phyloP scores from a whole-genome alignment of 2,888 invertebrate genomes.

The Caenorhabditis doughertyi region DNA sequence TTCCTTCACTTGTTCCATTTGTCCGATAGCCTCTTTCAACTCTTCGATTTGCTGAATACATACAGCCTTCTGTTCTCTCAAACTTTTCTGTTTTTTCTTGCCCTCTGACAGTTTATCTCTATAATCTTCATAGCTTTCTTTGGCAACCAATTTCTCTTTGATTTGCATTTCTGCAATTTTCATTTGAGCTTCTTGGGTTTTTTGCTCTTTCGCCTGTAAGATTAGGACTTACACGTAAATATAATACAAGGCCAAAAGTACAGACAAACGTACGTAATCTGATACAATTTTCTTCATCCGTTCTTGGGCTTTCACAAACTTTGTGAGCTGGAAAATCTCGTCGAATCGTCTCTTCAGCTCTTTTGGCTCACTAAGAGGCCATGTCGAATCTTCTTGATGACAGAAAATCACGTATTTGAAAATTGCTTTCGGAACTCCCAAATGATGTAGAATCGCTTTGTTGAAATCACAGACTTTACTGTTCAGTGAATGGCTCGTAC shows the following conservation, averaged over 20 bases:
- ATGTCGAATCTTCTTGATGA: conserved; percentile 97
- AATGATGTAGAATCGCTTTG: conserved; percentile 84
- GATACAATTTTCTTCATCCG: conserved; percentile 85
- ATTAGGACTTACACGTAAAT: no score
- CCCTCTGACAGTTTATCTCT: conserved; percentile 17
- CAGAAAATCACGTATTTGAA: conserved; percentile 98
- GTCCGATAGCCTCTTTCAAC: conserved; percentile 31
- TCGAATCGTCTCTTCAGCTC: conserved; percentile 96
- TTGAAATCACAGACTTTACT: conserved; percentile 79
- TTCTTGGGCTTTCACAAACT: conserved; percentile 91
- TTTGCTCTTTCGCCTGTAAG: conserved; percentile 42
- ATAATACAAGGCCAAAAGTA: neutral
- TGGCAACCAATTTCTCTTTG: conserved; percentile 30
- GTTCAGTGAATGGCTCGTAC: conserved; percentile 66
- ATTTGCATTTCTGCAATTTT: conserved; percentile 23
- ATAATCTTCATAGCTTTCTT: conserved; percentile 23
- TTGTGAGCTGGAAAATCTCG: conserved; percentile 94
- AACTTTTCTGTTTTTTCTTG: conserved; percentile 3
- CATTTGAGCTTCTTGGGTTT: conserved; percentile 27
- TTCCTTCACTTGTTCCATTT: conserved; percentile 34
- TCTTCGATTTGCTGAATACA: conserved; percentile 28
- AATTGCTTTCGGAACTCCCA: conserved; percentile 95
- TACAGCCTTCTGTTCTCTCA: conserved; percentile 33
- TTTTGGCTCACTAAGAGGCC: conserved; percentile 95
- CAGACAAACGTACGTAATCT: conserved; percentile 64